Evolutionary conservation across 2,113 vertebrate genomes (phyloP).

Genomic region (Circaetus cinerascens): DNA sequence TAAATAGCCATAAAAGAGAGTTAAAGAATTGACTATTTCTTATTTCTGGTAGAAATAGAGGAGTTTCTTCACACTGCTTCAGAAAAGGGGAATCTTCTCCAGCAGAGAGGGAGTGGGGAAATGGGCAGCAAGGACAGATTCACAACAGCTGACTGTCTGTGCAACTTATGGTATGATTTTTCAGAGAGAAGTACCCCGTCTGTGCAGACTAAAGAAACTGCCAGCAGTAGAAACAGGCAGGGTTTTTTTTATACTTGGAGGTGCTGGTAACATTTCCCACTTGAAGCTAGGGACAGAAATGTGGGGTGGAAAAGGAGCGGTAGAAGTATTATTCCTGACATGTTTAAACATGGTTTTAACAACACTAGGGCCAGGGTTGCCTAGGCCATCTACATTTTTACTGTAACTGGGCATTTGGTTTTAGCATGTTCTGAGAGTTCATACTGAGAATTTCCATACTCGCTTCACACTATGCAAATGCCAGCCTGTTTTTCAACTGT

Average conservation of each 20-base stretch:
- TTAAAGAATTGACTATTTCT: background rate
- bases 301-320: background rate
- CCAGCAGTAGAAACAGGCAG: background rate
- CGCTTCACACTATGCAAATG: background rate
- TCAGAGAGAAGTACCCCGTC: background rate
- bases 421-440: background rate
- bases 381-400: background rate
- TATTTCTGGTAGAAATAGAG: background rate
- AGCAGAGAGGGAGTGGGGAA: background rate
- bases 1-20: background rate
- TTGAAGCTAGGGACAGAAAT: background rate
- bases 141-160: background rate
- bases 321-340: background rate
- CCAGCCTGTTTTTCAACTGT: background rate
- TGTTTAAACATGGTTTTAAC: background rate
- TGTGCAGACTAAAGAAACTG: background rate
- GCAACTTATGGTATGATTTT: slow-evolving; percentile 20
- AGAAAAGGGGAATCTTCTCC: background rate
- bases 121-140: background rate
- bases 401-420: background rate
- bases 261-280: background rate
- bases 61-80: background rate
- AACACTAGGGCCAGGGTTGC: background rate
- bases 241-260: background rate
- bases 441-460: background rate